Conservation (phyloP, 1,140 invertebrate genomes). For the Archegozetes longisetosus region DNA sequence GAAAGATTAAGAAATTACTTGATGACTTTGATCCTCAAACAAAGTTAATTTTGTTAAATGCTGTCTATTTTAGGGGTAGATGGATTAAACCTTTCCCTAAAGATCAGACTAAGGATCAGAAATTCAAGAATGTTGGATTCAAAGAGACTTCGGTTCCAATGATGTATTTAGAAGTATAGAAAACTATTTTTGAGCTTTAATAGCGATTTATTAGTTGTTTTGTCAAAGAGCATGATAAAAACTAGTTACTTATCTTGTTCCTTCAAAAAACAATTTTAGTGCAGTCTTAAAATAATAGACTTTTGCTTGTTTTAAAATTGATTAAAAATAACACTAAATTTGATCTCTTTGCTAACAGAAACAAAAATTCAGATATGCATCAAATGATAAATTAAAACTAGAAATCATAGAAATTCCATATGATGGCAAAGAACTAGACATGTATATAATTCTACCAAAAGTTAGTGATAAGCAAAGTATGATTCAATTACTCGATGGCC, state of each 20-base stretch:
- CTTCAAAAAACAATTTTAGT: neutral
- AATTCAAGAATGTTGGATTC: neutral
- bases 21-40: neutral
- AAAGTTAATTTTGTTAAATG: neutral
- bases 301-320: neutral
- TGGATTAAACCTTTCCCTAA: neutral
- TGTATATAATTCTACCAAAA: neutral
- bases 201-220: neutral
- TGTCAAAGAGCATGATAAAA: neutral
- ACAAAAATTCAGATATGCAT: neutral
- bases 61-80: neutral
- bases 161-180: neutral
- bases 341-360: neutral
- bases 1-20: neutral
- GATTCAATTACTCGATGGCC: neutral
- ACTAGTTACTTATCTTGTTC: neutral
- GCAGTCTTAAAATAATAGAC: neutral
- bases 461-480: neutral
- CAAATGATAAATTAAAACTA: neutral
- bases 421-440: neutral
- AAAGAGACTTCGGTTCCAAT: neutral
- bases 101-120: neutral
- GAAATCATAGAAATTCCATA: neutral
- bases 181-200: neutral
- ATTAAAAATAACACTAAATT: neutral